Evolutionary conservation across 1,140 invertebrate species (phyloP), one percentile per base, ranked within the genome.

Genomic region (Pentalonia nigronervosa): DNA sequence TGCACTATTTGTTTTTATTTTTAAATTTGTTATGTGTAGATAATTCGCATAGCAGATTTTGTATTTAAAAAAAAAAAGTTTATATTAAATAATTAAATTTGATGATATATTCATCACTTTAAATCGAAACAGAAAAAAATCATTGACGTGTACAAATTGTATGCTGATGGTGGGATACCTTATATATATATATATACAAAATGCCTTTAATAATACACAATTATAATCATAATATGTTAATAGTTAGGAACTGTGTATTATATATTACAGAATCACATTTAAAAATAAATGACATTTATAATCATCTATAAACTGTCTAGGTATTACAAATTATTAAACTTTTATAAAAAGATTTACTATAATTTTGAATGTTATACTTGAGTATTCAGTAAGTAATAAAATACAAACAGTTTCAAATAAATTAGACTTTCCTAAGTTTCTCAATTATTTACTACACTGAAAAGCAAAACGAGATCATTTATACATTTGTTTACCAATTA

Each of bases 171-270:
- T n/a, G 4, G 3, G 14, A 14, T n/a, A 67, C 9, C 6, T 67
- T 67, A 67, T 67, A 60, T 11, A 30, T 1, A 30, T 30, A 30
- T 60, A 11, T 67, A 30, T n/a, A 11, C 30, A 67, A 76, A 76
- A 76, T 20, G 4, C 60, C 14, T 76, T 30, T 67, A n/a, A n/a
- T 4, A 17, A 76, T n/a, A 76, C 30, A 67, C 60, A 76, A n/a
- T n/a, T 76, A n/a, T 76, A 76, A 76, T 76, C 60, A 76, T 76
- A 76, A n/a, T 67, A 76, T 76, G 60, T 14, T n/a, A 76, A n/a
- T 76, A n/a, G n/a, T 1, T n/a, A n/a, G 30, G 3, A 67, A 14
- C 9, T 11, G 25, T 7, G 25, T 9, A 30, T 21, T 9, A 9
- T 9, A 17, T n/a, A 76, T 14, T 76, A 30, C 6, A 76, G 30